Percentiles rank a stretch among this genome's conserved stretches.
Conservation (phyloP, 2,113 vertebrate genomes). For the Tragelaphus scriptus region DNA sequence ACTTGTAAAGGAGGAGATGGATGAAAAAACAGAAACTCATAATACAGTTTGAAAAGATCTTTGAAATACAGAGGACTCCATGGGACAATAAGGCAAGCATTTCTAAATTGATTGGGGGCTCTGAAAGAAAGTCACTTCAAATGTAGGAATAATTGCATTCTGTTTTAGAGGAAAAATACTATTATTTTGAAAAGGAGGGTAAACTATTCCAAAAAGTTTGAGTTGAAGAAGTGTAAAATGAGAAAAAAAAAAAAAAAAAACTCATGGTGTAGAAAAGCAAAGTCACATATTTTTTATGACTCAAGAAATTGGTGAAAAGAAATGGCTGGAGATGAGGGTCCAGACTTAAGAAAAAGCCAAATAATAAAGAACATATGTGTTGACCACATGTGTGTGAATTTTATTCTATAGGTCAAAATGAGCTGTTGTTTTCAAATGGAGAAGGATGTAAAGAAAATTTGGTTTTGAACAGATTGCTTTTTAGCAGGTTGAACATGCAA, state of each 20-base stretch:
- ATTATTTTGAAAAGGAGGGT: neutral
- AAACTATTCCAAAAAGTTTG: neutral
- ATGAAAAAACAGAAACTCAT: neutral
- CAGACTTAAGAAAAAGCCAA: neutral
- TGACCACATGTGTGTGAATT: neutral
- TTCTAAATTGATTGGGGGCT: neutral
- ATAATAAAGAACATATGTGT: neutral
- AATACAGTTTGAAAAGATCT: neutral
- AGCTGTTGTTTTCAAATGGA: neutral
- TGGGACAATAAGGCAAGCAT: accelerated
- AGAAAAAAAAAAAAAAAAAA: neutral
- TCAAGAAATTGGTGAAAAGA: neutral
- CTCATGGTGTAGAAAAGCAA: neutral
- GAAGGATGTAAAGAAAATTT: neutral
- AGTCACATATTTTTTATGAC: neutral
- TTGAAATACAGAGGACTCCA: neutral
- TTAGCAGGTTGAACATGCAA: neutral
- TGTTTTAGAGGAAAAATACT: neutral
- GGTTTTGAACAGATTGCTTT: neutral
- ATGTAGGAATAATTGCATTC: neutral
- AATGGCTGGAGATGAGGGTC: neutral
- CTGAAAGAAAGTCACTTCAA: neutral
- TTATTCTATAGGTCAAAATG: neutral
- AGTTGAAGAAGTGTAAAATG: neutral
- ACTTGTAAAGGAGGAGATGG: neutral